Evolutionary conservation across 2,113 vertebrate species (phyloP), one percentile per base, ranked within the genome.

Genomic region (Poecilia latipinna): DNA sequence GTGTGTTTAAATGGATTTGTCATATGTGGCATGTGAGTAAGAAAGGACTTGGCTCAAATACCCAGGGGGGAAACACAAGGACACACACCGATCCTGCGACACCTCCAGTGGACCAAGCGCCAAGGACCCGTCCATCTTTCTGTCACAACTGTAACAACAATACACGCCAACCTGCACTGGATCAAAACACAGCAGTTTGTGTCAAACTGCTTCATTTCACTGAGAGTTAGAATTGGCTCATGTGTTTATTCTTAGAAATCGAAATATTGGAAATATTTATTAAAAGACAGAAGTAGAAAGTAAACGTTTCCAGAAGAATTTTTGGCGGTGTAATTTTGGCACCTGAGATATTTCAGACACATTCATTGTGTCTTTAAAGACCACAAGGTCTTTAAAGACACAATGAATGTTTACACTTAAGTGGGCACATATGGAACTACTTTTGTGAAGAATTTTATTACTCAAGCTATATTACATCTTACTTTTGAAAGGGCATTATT

Each of bases 251-350:
- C 57, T 73, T 54, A 57, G 68, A 60, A 66, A 37, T 35, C 64
- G 26, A 72, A 86, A 57, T 66, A 72, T 81, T 73, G 64, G 26
- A 70, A 84, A 37, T 66, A 74, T 77, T 70, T 5, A 83, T 86
- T 17, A 48, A 19, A 17, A 24, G 24, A 57, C 5, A 24, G 17
- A 22, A 22, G 51, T 57, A 57, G 3, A 19, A 11, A 22, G 24
- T n/a, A 3, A n/a, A n/a, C n/a, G 48, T 54, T n/a, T 57, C 24
- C 51, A 22, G 8, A 57, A 57, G 8, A 19, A 19, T 5, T 17
- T 17, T n/a, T n/a, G 51, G 51, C 10, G 51, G 24, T 57, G 51
- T 57, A 24, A 17, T 54, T 22, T 54, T 10, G 19, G 19, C 1
- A 22, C 22, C 22, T 8, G 6, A 22, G 19, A 54, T 54, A 54